A percentile compares a stretch with the other conserved stretches of the same genome.
phyloP scores from a whole-genome alignment of 2,888 invertebrate species.

The Caenorhabditis doughertyi region DNA sequence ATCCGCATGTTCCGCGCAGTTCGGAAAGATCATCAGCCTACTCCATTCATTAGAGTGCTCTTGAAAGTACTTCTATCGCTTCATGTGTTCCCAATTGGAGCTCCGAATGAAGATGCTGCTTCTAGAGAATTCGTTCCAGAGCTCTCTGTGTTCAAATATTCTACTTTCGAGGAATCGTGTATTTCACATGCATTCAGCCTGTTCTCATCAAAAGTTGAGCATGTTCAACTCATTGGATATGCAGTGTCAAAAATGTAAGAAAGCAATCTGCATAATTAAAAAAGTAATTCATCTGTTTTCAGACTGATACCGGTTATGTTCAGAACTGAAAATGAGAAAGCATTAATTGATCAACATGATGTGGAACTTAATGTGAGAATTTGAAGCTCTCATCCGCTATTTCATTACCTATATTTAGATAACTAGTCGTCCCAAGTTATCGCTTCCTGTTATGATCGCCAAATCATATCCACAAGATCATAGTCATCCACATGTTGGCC shows the following conservation, averaged over 20 bases:
- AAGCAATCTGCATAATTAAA: background rate
- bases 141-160: slow-evolving; percentile 56
- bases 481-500: slow-evolving; percentile 21
- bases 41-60: slow-evolving; percentile 38
- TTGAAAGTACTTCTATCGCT: slow-evolving; percentile 20
- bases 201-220: slow-evolving; percentile 22
- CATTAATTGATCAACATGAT: slow-evolving; percentile 15
- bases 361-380: slow-evolving; percentile 15
- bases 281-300: background rate
- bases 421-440: slow-evolving; percentile 21
- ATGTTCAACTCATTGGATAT: slow-evolving; percentile 54
- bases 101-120: slow-evolving; percentile 1
- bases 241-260: slow-evolving; percentile 53
- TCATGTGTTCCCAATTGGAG: slow-evolving; percentile 6
- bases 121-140: slow-evolving; percentile 40
- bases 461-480: slow-evolving; percentile 18
- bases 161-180: slow-evolving; percentile 34
- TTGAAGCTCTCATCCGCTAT: background rate
- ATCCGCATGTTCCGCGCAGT: slow-evolving; percentile 35
- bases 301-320: slow-evolving; percentile 58
- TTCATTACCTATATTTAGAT: background rate
- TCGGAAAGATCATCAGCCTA: slow-evolving; percentile 43
- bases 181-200: slow-evolving; percentile 48
- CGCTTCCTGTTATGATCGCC: slow-evolving; percentile 36
- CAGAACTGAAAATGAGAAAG: slow-evolving; percentile 39